Conservation (phyloP, 2,113 vertebrate species). For the Nycticryphes semicollaris region DNA sequence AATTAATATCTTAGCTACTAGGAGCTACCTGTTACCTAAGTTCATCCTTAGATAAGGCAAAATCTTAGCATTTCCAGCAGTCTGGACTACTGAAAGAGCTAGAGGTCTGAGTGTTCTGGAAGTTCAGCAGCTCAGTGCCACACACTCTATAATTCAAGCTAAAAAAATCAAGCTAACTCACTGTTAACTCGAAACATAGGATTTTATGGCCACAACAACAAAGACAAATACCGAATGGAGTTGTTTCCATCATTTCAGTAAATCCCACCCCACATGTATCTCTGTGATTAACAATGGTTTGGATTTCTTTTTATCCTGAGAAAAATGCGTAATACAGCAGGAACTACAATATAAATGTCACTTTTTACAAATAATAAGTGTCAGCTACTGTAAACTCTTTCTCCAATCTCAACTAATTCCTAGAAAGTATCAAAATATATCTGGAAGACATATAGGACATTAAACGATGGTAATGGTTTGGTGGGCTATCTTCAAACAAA, state of each 20-base stretch:
- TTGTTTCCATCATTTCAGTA: background rate
- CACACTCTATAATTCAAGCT: background rate
- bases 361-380: background rate
- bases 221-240: background rate
- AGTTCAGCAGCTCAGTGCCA: background rate
- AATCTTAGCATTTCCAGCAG: background rate
- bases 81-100: background rate
- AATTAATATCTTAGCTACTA: background rate
- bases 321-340: background rate
- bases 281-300: background rate
- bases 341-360: background rate
- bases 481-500: background rate
- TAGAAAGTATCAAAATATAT: background rate
- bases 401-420: background rate
- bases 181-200: background rate
- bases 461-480: background rate
- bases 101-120: background rate
- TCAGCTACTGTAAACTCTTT: background rate
- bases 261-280: background rate
- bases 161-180: background rate
- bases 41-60: background rate
- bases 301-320: background rate
- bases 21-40: background rate
- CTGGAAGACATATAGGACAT: background rate
- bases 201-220: background rate